A percentile compares a stretch with the other conserved stretches of the same genome.
Evolutionary conservation across 2,888 invertebrate genomes (phyloP).

Genomic region (Acleris literana): DNA sequence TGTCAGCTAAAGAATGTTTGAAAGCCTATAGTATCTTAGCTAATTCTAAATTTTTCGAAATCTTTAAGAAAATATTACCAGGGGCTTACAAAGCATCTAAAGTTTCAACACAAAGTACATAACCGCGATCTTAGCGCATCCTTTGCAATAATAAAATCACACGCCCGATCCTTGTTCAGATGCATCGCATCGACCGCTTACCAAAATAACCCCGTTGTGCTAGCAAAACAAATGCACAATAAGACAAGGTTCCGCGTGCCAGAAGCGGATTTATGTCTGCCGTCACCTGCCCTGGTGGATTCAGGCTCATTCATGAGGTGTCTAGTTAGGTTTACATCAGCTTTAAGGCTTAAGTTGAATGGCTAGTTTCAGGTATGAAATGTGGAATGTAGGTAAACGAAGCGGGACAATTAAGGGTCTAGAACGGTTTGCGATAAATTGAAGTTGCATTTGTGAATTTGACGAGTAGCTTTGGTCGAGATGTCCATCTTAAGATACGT

Average conservation of each 20-base stretch:
- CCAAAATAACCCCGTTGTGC: slow-evolving; percentile 47
- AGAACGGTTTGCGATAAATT: too few species aligned
- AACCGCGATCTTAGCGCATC: background rate
- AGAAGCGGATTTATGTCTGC: slow-evolving; percentile 44
- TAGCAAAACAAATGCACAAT: slow-evolving; percentile 77
- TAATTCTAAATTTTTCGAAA: too few species aligned
- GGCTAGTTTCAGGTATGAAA: slow-evolving; percentile 8
- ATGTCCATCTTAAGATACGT: too few species aligned
- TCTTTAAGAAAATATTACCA: too few species aligned
- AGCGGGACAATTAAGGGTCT: background rate
- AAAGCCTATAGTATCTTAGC: too few species aligned
- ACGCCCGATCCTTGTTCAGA: slow-evolving; percentile 17
- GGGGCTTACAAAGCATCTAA: too few species aligned
- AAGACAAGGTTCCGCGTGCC: slow-evolving; percentile 80
- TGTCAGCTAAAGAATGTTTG: too few species aligned
- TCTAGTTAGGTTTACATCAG: slow-evolving; percentile 24
- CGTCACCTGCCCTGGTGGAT: slow-evolving; percentile 23
- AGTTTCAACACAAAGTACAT: too few species aligned
- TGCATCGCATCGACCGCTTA: slow-evolving; percentile 9
- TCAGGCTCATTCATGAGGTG: slow-evolving; percentile 34
- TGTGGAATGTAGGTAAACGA: slow-evolving; percentile 3
- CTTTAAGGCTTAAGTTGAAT: slow-evolving; percentile 22
- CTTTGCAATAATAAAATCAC: slow-evolving; percentile 5
- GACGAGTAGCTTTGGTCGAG: too few species aligned
- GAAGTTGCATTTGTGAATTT: too few species aligned